Percentiles rank a stretch among this genome's conserved stretches.
Evolutionary conservation across 1,140 invertebrate genomes (phyloP).

Genomic region (Drosophila aff.): DNA sequence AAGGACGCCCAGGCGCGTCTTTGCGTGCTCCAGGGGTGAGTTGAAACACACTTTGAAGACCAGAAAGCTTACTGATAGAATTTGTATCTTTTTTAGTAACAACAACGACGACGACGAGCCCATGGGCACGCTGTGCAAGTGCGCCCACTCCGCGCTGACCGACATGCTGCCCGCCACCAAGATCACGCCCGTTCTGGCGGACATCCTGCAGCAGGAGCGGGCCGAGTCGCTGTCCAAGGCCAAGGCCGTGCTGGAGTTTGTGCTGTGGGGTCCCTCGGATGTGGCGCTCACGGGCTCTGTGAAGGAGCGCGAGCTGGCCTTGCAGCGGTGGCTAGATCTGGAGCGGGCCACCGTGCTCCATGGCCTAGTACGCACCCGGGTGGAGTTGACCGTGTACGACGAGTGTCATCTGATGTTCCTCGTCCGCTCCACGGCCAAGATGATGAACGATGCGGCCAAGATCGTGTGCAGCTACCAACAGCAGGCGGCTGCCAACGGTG

Average conservation of each 20-base stretch:
- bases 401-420: constrained; percentile 93
- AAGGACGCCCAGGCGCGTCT: constrained; percentile 87
- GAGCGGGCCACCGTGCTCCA: constrained; percentile 93
- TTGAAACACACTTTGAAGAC: fast-evolving
- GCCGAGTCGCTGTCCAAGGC: constrained; percentile 88
- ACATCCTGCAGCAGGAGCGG: constrained; percentile 89
- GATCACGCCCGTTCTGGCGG: constrained; percentile 88
- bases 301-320: constrained; percentile 89
- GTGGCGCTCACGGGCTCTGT: constrained; percentile 88
- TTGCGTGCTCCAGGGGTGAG: constrained; percentile 90
- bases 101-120: constrained; percentile 87
- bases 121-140: constrained; percentile 91
- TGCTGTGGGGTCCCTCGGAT: constrained; percentile 93
- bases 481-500: neutral
- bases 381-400: constrained; percentile 91
- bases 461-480: constrained; percentile 80
- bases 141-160: constrained; percentile 89
- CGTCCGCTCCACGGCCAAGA: constrained; percentile 91
- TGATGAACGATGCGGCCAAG: constrained; percentile 91
- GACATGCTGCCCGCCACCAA: constrained; percentile 88
- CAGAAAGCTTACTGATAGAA: neutral
- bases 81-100: constrained; percentile 43
- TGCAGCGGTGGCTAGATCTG: constrained; percentile 93
- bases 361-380: constrained; percentile 90
- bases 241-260: constrained; percentile 92